These are phyloP conservation scores for Coecobrya sp. DNA, from an alignment of 2,888 invertebrate genomes.

Conservation along the genomic window DNA sequence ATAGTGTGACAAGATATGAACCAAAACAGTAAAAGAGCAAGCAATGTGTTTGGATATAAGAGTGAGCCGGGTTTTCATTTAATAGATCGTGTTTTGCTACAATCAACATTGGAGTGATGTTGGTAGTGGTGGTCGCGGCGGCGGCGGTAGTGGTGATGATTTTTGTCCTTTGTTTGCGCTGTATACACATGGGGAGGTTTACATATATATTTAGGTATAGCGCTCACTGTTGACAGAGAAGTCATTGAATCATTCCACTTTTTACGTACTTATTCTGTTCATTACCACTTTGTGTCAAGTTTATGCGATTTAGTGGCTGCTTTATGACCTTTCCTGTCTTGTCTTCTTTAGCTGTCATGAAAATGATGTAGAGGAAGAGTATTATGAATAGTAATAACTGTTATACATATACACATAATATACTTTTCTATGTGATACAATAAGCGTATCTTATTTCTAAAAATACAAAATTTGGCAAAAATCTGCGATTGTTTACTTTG, in stretches of 20 bases:
- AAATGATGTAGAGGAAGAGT: slow-evolving; percentile 60
- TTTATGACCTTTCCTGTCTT: slow-evolving; percentile 79
- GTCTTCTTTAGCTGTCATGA: slow-evolving; percentile 36
- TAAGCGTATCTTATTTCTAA: too few relatives aligned
- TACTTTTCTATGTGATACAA: background rate
- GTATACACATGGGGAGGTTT: slow-evolving; percentile 42
- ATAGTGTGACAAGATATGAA: background rate
- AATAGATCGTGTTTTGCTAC: slow-evolving; percentile 78
- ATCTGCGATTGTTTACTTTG: background rate
- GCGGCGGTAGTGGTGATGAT: slow-evolving; percentile 36
- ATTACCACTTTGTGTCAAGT: slow-evolving; percentile 80
- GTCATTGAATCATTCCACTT: slow-evolving; percentile 77
- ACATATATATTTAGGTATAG: slow-evolving; percentile 19
- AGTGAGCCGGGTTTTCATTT: slow-evolving; percentile 58
- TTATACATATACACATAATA: background rate
- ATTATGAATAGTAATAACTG: slow-evolving; percentile 17
- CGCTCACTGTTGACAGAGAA: slow-evolving; percentile 64
- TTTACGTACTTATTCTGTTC: slow-evolving; percentile 70
- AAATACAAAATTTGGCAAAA: background rate
- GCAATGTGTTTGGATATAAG: background rate
- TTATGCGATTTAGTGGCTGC: slow-evolving; percentile 72
- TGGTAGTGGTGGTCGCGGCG: background rate
- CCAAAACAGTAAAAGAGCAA: background rate
- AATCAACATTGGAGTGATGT: slow-evolving; percentile 2
- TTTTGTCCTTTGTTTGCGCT: slow-evolving; percentile 52